These are phyloP conservation scores for Trichonephila clavipes DNA, from an alignment of 1,140 invertebrate genomes.

Conservation along the genomic window DNA sequence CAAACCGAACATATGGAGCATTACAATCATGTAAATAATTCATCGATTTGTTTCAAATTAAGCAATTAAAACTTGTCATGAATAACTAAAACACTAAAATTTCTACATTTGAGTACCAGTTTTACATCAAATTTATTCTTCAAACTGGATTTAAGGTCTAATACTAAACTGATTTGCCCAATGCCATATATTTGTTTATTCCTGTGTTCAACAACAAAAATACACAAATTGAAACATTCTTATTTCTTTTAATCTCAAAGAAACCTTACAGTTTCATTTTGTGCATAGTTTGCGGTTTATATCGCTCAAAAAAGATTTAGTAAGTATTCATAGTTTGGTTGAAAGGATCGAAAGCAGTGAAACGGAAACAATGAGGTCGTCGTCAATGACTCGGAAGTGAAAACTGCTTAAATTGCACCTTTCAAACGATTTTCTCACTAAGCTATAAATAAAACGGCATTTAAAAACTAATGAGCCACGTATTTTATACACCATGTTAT, in stretches of 20 bases:
- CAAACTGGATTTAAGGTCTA: too few species aligned
- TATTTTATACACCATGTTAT: not conserved
- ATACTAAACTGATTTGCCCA: too few species aligned
- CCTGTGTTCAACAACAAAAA: too few species aligned
- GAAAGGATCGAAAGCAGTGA: not conserved
- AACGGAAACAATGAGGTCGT: constrained; percentile 9
- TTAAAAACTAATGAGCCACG: constrained; percentile 10
- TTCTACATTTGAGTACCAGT: too few species aligned
- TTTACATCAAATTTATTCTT: too few species aligned
- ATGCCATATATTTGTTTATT: too few species aligned
- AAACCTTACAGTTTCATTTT: not conserved
- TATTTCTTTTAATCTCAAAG: not conserved
- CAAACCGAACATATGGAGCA: too few species aligned
- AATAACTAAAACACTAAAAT: too few species aligned
- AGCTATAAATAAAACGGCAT: not conserved
- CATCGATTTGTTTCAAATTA: too few species aligned
- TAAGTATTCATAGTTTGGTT: not conserved
- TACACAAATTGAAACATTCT: not conserved
- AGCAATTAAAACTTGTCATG: too few species aligned
- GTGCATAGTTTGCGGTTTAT: constrained; percentile 5
- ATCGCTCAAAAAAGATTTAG: not conserved
- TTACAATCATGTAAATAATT: too few species aligned
- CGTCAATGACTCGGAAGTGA: not conserved
- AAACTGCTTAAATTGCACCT: constrained; percentile 27
- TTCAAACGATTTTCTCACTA: not conserved